Percentiles rank a stretch among this genome's conserved stretches.
These are phyloP conservation scores for Dasysyrphus tricinctus DNA, from an alignment of 2,888 invertebrate genomes.

Conservation along the genomic window DNA sequence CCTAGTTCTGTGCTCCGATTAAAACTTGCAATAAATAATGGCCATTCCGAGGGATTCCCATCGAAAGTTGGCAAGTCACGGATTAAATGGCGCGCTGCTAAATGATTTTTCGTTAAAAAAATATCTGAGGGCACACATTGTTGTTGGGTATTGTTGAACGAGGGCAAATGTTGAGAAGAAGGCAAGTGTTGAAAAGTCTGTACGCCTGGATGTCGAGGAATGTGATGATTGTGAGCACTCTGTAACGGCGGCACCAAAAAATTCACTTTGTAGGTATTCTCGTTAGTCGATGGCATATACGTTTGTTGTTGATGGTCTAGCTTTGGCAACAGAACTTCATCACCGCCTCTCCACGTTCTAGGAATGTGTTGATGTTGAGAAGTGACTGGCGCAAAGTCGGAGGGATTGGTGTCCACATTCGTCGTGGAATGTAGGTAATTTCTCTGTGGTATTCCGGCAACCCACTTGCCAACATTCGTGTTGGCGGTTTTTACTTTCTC, in stretches of 20 bases:
- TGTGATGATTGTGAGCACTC: neutral
- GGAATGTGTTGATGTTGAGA: neutral
- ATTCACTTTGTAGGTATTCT: neutral
- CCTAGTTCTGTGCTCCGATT: constrained; percentile 8
- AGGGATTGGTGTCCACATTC: neutral
- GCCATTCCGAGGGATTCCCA: too few relatives aligned
- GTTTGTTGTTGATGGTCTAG: too few relatives aligned
- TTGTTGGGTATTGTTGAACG: neutral
- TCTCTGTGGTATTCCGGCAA: neutral
- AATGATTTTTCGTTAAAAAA: constrained; percentile 18
- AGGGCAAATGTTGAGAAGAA: too few relatives aligned
- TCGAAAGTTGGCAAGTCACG: too few relatives aligned
- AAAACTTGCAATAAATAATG: too few relatives aligned
- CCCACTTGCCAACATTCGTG: neutral
- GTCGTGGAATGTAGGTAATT: constrained; percentile 13
- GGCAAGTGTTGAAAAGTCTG: too few relatives aligned
- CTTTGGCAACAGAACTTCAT: too few relatives aligned
- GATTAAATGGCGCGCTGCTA: too few relatives aligned
- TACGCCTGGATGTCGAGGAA: too few relatives aligned
- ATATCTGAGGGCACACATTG: neutral
- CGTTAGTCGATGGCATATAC: too few relatives aligned
- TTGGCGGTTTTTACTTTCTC: neutral
- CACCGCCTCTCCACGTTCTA: too few relatives aligned
- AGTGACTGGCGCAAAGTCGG: neutral
- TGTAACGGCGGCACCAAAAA: too few relatives aligned